Base-by-base conservation (phyloP, 2,888 invertebrate species). In the Helicoverpa assulta region DNA sequence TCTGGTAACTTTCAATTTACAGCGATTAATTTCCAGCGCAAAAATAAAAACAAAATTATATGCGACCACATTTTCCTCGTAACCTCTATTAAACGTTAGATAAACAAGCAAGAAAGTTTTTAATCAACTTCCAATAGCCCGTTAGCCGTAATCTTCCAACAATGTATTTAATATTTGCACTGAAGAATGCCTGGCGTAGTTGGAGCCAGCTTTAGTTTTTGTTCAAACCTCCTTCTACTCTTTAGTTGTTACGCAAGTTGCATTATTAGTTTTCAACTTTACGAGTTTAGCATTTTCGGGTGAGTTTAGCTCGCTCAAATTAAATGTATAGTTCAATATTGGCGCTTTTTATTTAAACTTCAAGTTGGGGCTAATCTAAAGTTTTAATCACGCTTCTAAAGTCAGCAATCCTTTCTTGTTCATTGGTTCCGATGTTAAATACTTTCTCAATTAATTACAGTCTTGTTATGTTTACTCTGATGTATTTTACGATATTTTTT, bases 191-290 rank as follows among this genome's bases (percentile, higher is more conserved):
- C 75, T 70, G 72, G 66, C 76, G 81, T 77, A 76, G 71, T 82
- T 76, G 60, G 29, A 81, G 53, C 71, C 65, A 50, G 70, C 69
- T 71, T 74, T 82, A 88, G 88, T 91, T 93, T 93, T 93, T 93
- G 93, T 89, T 89, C 78, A 64, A 67, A 76, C 84, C 84, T 86
- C 84, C 84, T 70, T 81, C 82, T 77, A 85, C 86, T 84, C 84
- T 86, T 89, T 88, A 88, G 87, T 88, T 88, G 87, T 88, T 88
- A 89, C 89, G 88, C 89, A 93, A 93, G 90, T 92, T 93, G 90
- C 90, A 91, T 93, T 94, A 94, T 93, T 94, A 93, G 93, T 94
- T 94, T 93, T 87, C 88, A 91, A 91, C 90, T 90, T 85, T 80
- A 83, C 86, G 87, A 93, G 90, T 92, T 92, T 88, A 88, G 86